Conservation (phyloP, 2,888 invertebrate genomes). For the Lasioglossum oenotherae region DNA sequence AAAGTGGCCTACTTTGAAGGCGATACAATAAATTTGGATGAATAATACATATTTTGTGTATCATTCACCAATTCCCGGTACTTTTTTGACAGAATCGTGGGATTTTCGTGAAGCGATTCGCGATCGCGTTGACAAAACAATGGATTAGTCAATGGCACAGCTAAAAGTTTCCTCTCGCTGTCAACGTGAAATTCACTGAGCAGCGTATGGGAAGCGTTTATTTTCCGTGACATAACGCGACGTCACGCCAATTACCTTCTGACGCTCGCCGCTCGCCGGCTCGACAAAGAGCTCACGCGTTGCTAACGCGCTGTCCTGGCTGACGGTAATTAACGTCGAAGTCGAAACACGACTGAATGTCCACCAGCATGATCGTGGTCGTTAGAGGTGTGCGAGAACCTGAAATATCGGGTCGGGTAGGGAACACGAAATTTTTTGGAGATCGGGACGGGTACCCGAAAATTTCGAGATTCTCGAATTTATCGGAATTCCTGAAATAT, state of each 20-base stretch:
- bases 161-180: conserved; percentile 2
- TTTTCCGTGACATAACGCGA: conserved; percentile 72
- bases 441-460: too few species aligned
- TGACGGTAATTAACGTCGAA: conserved; percentile 56
- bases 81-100: neutral
- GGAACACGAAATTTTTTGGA: too few species aligned
- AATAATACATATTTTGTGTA: too few species aligned
- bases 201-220: conserved; percentile 42
- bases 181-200: conserved; percentile 17
- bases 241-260: conserved; percentile 75
- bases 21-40: too few species aligned
- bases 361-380: conserved; percentile 13
- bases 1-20: too few species aligned
- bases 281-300: conserved; percentile 60
- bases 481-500: too few species aligned
- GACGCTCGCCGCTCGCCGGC: conserved; percentile 22
- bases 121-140: neutral
- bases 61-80: too few species aligned
- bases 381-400: too few species aligned
- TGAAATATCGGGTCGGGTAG: too few species aligned
- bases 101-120: neutral
- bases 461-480: too few species aligned
- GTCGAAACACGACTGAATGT: conserved; percentile 21
- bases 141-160: neutral
- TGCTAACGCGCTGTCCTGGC: conserved; percentile 31